These are phyloP conservation scores for Ommatoiulus sabulosus DNA, from an alignment of 2,888 invertebrate species.

Conservation along the genomic window DNA sequence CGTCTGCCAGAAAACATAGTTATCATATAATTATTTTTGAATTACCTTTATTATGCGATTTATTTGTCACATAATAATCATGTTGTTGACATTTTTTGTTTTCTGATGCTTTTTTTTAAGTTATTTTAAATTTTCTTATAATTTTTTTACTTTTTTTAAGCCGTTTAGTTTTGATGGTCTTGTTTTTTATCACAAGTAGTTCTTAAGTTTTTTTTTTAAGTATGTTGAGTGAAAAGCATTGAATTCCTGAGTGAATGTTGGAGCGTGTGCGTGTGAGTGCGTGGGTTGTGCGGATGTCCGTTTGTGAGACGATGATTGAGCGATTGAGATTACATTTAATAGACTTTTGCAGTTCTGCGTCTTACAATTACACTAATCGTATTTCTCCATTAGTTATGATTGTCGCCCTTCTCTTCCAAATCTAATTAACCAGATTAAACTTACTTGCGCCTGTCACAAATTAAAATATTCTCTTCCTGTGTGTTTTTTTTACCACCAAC, in stretches of 20 bases:
- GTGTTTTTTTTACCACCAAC: too few relatives aligned
- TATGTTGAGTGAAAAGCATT: constrained; percentile 34
- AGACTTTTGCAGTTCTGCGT: background rate
- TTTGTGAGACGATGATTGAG: background rate
- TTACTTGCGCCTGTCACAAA: background rate
- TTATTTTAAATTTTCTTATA: constrained; percentile 42
- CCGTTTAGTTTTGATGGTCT: background rate
- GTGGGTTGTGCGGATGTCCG: background rate
- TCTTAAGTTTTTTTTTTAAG: constrained; percentile 28
- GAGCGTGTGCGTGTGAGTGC: background rate
- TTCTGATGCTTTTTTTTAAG: background rate
- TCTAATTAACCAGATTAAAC: background rate
- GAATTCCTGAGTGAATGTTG: constrained; percentile 11
- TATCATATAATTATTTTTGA: constrained; percentile 35
- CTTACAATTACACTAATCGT: background rate
- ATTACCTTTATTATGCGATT: constrained; percentile 13
- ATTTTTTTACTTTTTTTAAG: constrained; percentile 17
- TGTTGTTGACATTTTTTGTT: constrained; percentile 38
- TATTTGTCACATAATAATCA: constrained; percentile 37
- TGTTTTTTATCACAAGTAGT: constrained; percentile 42
- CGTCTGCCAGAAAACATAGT: constrained; percentile 6
- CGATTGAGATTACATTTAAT: constrained; percentile 32
- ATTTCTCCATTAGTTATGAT: constrained; percentile 3
- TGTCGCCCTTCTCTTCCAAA: background rate
- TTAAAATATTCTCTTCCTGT: background rate